A percentile compares a stretch with the other conserved stretches of the same genome.
Evolutionary conservation across 2,888 invertebrate species (phyloP).

Genomic region (Acheta domesticus): DNA sequence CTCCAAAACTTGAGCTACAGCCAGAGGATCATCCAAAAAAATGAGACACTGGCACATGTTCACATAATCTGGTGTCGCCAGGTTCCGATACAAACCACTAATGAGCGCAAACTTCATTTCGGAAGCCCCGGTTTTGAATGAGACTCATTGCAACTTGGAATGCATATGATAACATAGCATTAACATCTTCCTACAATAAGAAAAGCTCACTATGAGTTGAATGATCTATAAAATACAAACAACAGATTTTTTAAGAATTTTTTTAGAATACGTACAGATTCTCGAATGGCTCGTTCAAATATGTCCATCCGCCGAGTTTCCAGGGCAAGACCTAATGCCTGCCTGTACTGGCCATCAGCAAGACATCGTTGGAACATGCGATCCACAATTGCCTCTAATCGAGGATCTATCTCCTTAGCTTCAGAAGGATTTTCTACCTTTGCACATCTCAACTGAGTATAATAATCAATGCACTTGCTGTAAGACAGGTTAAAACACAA

Average conservation of each 20-base stretch:
- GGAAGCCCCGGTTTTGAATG: constrained; percentile 89
- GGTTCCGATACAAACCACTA: constrained; percentile 87
- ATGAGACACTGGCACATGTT: constrained; percentile 98
- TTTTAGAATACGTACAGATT: constrained; percentile 55
- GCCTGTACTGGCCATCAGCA: constrained; percentile 90
- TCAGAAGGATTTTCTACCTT: constrained; percentile 60
- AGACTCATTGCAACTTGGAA: constrained; percentile 96
- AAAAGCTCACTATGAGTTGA: not conserved
- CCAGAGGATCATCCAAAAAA: constrained; percentile 88
- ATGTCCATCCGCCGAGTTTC: constrained; percentile 97
- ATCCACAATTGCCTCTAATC: constrained; percentile 90
- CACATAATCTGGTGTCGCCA: constrained; percentile 92
- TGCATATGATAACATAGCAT: constrained; percentile 89
- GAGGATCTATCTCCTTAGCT: constrained; percentile 69
- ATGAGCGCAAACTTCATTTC: constrained; percentile 83
- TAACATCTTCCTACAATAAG: constrained; percentile 67
- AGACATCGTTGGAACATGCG: constrained; percentile 96
- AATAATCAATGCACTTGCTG: constrained; percentile 94
- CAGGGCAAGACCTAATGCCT: constrained; percentile 92
- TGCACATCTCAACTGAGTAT: constrained; percentile 80
- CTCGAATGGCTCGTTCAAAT: constrained; percentile 86
- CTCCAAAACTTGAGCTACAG: constrained; percentile 90
- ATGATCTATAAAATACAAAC: constrained; percentile 23
- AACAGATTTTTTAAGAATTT: not conserved
- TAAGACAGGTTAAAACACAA: constrained; percentile 34